Base-by-base conservation (phyloP, 2,113 vertebrate species). In the Scopus umbretta region DNA sequence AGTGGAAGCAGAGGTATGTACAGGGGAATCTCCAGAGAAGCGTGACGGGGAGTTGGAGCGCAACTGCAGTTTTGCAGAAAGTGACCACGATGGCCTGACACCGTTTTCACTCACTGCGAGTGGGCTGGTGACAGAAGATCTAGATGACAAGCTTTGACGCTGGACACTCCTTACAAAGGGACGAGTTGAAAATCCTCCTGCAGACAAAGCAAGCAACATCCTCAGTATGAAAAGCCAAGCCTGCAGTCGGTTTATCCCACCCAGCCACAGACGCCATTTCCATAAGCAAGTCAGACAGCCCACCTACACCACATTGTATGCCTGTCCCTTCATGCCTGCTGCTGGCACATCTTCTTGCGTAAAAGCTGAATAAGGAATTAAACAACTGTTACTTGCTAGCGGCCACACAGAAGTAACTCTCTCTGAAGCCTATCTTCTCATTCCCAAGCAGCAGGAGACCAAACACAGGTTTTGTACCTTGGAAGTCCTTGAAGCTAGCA, bases 141-240 rank as follows among this genome's bases (percentile, higher is more conserved):
- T 96, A 42, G 99, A 99, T 5, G 99, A 99, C 94, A 98, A 86
- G 96, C 99, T 99, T 98, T 99, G 99, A 26, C 98, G 99, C 42
- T 99, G 99, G 56, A 99, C 99, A 49, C 99, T 99, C 91, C 99
- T 98, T 80, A 99, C 99, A 42, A 99, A 99, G 0, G 99, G 99
- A 3, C 99, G 99, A 20, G 99, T 98, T 3, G 99, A 99, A 97
- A 99, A 99, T 47, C 99, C 99, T 92, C 99, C 99, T 99, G 52
- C 72, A 59, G 61, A 56, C 92, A 65, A 86, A 89, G 34, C 52
- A 18, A 93, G 61, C 4, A 19, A 61, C 18, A 82, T 16, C 21
- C 23, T 84, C 43, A 62, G 32, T 7, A 10, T 1, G 11, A 50
- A 53, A 53, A 73, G 45, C 32, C 30, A 49, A 78, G 74, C 38